These are phyloP conservation scores for Trialeurodes vaporariorum DNA, from an alignment of 1,140 invertebrate genomes.

Conservation along the genomic window DNA sequence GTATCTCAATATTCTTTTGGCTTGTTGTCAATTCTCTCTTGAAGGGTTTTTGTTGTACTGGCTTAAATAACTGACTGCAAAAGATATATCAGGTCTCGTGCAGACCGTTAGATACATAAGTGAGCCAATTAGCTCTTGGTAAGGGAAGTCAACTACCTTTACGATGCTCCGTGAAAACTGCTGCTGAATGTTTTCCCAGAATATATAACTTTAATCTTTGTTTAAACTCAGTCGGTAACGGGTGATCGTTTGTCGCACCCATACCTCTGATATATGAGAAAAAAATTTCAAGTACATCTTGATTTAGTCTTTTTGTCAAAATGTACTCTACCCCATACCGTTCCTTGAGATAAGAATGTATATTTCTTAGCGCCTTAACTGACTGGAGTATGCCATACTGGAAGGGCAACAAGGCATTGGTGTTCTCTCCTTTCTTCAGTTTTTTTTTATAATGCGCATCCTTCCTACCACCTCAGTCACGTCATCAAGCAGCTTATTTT, in stretches of 20 bases:
- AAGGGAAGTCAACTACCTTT: slow-evolving; percentile 18
- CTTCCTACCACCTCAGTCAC: slow-evolving; percentile 4
- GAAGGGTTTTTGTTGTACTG: slow-evolving; percentile 24
- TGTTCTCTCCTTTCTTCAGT: not conserved
- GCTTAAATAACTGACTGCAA: slow-evolving; percentile 28
- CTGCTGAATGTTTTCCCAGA: too few species aligned
- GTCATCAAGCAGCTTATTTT: slow-evolving; percentile 8
- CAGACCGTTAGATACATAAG: slow-evolving; percentile 31
- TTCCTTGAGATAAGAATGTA: slow-evolving; percentile 10
- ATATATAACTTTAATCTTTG: too few species aligned
- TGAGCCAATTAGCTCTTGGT: slow-evolving; percentile 31
- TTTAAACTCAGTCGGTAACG: too few species aligned
- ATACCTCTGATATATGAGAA: slow-evolving; percentile 23
- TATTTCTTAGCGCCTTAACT: slow-evolving; percentile 11
- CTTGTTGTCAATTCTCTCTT: slow-evolving; percentile 29
- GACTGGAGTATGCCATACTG: slow-evolving; percentile 15
- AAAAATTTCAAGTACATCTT: slow-evolving; percentile 25
- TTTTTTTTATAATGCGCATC: slow-evolving; percentile 15
- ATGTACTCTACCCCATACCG: slow-evolving; percentile 17
- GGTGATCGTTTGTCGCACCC: slow-evolving; percentile 20
- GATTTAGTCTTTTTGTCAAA: slow-evolving; percentile 21
- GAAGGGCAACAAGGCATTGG: slow-evolving; percentile 13
- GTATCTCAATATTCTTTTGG: slow-evolving; percentile 33
- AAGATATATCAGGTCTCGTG: slow-evolving; percentile 35
- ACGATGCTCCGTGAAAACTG: slow-evolving; percentile 16